phyloP scores from a whole-genome alignment of 2,888 invertebrate genomes.

The Chirona hameri region DNA sequence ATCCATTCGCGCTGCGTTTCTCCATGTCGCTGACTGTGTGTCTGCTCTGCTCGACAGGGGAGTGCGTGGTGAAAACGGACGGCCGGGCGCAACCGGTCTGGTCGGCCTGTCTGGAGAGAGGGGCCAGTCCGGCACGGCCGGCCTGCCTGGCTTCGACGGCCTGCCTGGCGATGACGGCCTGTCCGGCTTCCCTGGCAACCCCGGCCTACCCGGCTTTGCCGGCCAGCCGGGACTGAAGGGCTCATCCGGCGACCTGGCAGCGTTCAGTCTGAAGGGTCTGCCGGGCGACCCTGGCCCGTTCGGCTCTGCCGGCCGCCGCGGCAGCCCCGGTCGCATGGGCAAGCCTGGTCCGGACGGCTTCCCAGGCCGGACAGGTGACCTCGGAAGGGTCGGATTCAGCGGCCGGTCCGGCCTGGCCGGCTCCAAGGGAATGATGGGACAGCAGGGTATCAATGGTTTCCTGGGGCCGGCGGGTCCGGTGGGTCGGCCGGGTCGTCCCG shows the following conservation, averaged over 20 bases:
- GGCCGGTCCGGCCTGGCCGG: conserved; percentile 39
- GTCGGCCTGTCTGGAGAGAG: background rate
- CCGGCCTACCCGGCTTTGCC: background rate
- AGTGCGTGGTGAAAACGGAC: background rate
- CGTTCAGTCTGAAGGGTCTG: background rate
- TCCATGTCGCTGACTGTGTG: too few species aligned
- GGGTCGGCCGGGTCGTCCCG: conserved; percentile 30
- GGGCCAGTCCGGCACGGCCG: background rate
- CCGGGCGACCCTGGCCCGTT: background rate
- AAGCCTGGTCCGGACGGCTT: conserved; percentile 3
- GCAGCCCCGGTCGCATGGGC: background rate
- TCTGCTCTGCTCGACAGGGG: background rate
- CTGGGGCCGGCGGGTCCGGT: conserved; percentile 33
- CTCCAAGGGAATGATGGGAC: background rate
- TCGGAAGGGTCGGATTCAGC: conserved; percentile 36
- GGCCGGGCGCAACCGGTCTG: background rate
- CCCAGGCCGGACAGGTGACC: conserved; percentile 27
- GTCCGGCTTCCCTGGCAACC: background rate
- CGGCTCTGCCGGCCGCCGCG: background rate
- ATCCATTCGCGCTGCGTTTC: too few species aligned
- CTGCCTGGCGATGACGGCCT: background rate
- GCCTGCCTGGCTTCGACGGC: conserved; percentile 5
- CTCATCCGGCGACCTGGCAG: background rate
- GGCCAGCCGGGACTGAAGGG: conserved; percentile 33
- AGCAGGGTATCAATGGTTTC: conserved; percentile 24